Percentiles rank a stretch among this genome's conserved stretches.
These are phyloP conservation scores for Cephus spinipes DNA, from an alignment of 2,888 invertebrate genomes.

Conservation along the genomic window DNA sequence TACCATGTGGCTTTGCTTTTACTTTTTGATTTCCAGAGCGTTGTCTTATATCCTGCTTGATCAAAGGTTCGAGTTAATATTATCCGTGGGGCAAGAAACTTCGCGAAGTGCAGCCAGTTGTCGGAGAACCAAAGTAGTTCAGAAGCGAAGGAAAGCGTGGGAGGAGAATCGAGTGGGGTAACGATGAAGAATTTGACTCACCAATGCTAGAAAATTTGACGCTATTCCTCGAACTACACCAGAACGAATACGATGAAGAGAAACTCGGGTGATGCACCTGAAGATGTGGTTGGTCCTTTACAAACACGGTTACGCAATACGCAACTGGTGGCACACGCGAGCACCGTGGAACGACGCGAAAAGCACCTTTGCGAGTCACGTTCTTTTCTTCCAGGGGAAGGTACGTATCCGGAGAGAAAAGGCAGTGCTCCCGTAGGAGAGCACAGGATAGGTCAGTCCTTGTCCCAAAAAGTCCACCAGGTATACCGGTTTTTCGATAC, in stretches of 20 bases:
- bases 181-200: neutral
- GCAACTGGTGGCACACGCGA: constrained; percentile 61
- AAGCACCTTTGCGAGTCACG: constrained; percentile 17
- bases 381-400: constrained; percentile 19
- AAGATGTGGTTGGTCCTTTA: neutral
- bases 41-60: neutral
- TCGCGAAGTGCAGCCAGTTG: neutral
- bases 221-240: neutral
- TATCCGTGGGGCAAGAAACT: neutral
- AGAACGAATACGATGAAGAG: neutral
- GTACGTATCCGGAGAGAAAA: neutral
- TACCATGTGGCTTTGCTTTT: neutral
- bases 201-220: neutral
- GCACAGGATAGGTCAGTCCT: neutral
- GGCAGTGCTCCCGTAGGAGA: neutral
- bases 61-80: neutral
- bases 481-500: neutral
- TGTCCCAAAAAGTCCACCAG: neutral
- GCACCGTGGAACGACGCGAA: constrained; percentile 1
- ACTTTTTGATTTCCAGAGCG: neutral
- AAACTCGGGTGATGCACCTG: neutral
- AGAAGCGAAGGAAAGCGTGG: neutral
- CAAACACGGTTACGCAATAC: constrained; percentile 56
- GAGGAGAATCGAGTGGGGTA: neutral
- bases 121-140: neutral